phyloP scores from a whole-genome alignment of 2,888 invertebrate genomes.

The Acronicta psi region DNA sequence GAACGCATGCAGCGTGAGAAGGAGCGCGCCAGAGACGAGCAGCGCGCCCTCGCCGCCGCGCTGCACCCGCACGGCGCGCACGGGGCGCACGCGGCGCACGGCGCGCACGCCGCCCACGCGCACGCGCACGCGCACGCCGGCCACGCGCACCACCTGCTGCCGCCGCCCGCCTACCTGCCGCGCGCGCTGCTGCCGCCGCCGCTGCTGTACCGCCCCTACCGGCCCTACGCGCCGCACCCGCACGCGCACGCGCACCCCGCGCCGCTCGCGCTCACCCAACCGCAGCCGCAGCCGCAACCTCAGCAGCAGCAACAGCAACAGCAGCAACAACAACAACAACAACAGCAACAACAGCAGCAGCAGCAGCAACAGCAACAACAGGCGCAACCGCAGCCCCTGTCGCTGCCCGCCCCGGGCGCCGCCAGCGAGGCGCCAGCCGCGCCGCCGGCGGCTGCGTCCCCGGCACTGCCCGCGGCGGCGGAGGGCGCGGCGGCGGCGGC shows the following conservation, averaged over 20 bases:
- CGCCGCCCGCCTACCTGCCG: conserved; percentile 64
- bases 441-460: conserved; percentile 32
- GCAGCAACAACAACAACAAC: conserved; percentile 2
- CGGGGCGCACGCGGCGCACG: conserved; percentile 30
- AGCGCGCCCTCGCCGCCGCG: conserved; percentile 56
- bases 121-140: no score
- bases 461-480: conserved; percentile 37
- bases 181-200: conserved; percentile 74
- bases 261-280: conserved; percentile 31
- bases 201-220: conserved; percentile 76
- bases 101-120: no score
- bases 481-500: conserved; percentile 50
- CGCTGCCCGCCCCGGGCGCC: conserved; percentile 59
- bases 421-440: conserved; percentile 51
- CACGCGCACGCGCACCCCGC: conserved; percentile 30
- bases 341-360: conserved; percentile 11
- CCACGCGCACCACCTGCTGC: conserved; percentile 63
- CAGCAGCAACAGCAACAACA: conserved; percentile 29
- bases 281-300: conserved; percentile 32
- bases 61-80: conserved; percentile 60
- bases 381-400: conserved; percentile 24
- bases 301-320: conserved; percentile 48
- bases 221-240: conserved; percentile 49
- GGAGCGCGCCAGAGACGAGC: conserved; percentile 68
- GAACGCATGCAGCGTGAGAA: conserved; percentile 70